Evolutionary conservation across 2,888 invertebrate genomes (phyloP).

Genomic region (Pollenia labialis): DNA sequence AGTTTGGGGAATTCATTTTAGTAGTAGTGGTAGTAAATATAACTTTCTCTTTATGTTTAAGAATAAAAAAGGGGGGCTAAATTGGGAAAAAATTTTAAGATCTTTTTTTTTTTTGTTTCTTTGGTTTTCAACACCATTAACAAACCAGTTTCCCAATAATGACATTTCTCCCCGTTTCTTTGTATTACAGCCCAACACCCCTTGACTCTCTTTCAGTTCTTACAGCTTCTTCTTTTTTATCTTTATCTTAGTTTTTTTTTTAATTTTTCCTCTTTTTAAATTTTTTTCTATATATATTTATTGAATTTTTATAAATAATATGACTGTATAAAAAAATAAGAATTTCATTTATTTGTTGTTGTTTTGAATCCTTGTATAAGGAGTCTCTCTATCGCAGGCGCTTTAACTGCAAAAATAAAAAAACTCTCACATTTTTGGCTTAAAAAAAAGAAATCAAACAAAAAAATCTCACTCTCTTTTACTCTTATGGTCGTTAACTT

Average conservation of each 20-base stretch:
- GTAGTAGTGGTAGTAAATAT: conserved; percentile 57
- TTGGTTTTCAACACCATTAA: conserved; percentile 68
- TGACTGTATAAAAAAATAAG: conserved; percentile 59
- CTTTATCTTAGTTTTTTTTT: conserved; percentile 29
- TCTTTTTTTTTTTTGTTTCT: conserved; percentile 41
- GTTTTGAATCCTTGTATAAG: conserved; percentile 69
- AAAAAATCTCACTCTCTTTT: conserved; percentile 70
- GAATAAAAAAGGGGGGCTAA: conserved; percentile 23
- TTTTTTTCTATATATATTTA: conserved; percentile 71
- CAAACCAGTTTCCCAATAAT: conserved; percentile 72
- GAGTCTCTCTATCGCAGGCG: conserved; percentile 75
- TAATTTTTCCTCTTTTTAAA: background rate
- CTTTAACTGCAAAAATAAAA: conserved; percentile 49
- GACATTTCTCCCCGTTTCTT: conserved; percentile 63
- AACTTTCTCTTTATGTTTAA: conserved; percentile 59
- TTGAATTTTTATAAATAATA: conserved; percentile 74
- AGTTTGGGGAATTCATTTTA: background rate
- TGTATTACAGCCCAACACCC: background rate
- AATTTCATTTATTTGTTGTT: conserved; percentile 66
- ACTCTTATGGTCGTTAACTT: conserved; percentile 73
- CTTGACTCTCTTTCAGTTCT: background rate
- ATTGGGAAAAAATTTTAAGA: conserved; percentile 48
- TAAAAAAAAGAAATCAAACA: conserved; percentile 40
- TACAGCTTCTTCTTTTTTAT: conserved; percentile 58
- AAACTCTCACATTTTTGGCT: conserved; percentile 70